Evolutionary conservation across 2,797 vertebrate genomes (phyloP).

Genomic region (Enoplosus armatus): DNA sequence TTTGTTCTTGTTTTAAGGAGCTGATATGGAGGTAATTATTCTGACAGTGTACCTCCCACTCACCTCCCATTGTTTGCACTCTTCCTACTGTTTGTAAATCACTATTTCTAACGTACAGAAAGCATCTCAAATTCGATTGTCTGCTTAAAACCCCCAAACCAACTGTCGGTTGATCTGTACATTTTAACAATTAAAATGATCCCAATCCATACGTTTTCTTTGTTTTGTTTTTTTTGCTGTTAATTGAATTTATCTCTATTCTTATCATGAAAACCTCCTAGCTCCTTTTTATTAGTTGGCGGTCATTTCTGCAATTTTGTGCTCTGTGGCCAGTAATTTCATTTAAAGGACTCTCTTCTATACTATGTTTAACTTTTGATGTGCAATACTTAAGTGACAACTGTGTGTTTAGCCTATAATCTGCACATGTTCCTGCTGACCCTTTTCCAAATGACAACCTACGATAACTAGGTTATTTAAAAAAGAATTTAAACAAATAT

Average conservation of each 20-base stretch:
- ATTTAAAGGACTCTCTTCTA: not conserved
- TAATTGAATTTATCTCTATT: not conserved
- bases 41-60: not conserved
- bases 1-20: slow-evolving; percentile 49
- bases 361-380: not conserved
- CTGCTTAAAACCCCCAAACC: slow-evolving; percentile 51
- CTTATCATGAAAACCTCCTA: not conserved
- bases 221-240: not conserved
- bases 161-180: slow-evolving; percentile 57
- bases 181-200: slow-evolving; percentile 80
- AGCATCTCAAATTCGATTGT: slow-evolving; percentile 44
- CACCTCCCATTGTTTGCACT: slow-evolving; percentile 58
- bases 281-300: not conserved
- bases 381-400: not conserved
- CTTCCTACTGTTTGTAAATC: slow-evolving; percentile 64
- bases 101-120: slow-evolving; percentile 57
- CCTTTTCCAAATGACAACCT: not conserved
- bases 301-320: not conserved
- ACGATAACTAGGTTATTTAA: too few relatives aligned
- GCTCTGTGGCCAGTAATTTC: not conserved
- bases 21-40: slow-evolving; percentile 28
- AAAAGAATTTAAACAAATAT: too few relatives aligned
- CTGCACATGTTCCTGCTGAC: not conserved
- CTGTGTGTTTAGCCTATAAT: not conserved
- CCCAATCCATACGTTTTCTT: slow-evolving; percentile 51